These are phyloP conservation scores for Trachelus troglodyta DNA, from an alignment of 2,888 invertebrate genomes.

Conservation along the genomic window DNA sequence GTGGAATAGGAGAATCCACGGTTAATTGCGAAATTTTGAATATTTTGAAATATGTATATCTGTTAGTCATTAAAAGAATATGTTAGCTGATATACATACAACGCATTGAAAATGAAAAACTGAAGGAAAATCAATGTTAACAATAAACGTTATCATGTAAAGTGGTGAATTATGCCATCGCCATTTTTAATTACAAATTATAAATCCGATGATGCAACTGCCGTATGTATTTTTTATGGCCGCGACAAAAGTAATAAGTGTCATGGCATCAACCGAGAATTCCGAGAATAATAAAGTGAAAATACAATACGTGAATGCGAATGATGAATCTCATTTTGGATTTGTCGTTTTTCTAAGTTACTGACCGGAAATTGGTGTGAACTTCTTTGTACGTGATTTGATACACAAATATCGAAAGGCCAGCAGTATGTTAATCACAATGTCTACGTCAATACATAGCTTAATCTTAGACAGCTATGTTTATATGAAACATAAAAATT, in stretches of 20 bases:
- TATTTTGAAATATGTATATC: background rate
- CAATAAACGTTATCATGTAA: background rate
- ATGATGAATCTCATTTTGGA: background rate
- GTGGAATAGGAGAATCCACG: too few species aligned
- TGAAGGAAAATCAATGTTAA: too few species aligned
- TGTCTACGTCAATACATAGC: background rate
- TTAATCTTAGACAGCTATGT: background rate
- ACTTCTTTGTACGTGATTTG: background rate
- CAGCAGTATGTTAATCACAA: background rate
- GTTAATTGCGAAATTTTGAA: background rate
- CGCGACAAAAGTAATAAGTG: background rate
- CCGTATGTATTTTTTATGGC: background rate
- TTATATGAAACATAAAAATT: background rate
- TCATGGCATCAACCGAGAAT: background rate
- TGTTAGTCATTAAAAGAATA: background rate
- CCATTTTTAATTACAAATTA: background rate
- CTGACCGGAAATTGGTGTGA: background rate
- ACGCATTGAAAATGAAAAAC: too few species aligned
- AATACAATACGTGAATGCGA: background rate
- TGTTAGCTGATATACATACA: too few species aligned
- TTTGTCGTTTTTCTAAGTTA: background rate
- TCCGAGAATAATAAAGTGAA: background rate
- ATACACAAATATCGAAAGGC: background rate
- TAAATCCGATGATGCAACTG: background rate
- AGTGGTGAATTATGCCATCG: background rate